Evolutionary conservation across 1,140 invertebrate species (phyloP).

Genomic region (Sinella curviseta): DNA sequence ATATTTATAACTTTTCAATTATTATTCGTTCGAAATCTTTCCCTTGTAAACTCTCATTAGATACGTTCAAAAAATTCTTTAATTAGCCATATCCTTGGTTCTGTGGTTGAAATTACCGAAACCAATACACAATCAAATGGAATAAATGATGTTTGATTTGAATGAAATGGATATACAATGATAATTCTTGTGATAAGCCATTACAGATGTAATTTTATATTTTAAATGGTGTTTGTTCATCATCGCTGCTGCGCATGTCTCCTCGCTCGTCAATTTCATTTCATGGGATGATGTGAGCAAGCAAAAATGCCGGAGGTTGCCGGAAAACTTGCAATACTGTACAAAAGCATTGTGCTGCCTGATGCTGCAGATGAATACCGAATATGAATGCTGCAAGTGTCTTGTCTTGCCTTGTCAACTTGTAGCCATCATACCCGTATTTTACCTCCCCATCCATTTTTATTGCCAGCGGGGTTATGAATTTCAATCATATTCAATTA

Average conservation of each 20-base stretch:
- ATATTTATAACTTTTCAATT: too few species aligned
- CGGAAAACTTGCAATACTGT: not conserved
- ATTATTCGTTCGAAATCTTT: too few species aligned
- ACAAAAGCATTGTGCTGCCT: not conserved
- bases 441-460: not conserved
- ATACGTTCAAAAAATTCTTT: not conserved
- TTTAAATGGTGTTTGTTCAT: too few species aligned
- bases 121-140: not conserved
- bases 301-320: not conserved
- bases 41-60: not conserved
- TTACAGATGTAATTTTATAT: not conserved
- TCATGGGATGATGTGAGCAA: too few species aligned
- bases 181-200: not conserved
- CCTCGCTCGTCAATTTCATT: too few species aligned
- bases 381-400: too few species aligned
- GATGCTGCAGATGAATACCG: too few species aligned
- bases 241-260: too few species aligned
- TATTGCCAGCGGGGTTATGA: not conserved
- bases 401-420: slow-evolving; percentile 2
- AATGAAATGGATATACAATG: not conserved
- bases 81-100: not conserved
- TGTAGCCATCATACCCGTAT: not conserved
- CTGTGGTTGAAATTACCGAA: not conserved
- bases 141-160: not conserved
- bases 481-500: slow-evolving; percentile 12